Percentiles rank a stretch among this genome's conserved stretches.
These are phyloP conservation scores for Erannis defoliaria DNA, from an alignment of 2,888 invertebrate genomes.

Conservation along the genomic window DNA sequence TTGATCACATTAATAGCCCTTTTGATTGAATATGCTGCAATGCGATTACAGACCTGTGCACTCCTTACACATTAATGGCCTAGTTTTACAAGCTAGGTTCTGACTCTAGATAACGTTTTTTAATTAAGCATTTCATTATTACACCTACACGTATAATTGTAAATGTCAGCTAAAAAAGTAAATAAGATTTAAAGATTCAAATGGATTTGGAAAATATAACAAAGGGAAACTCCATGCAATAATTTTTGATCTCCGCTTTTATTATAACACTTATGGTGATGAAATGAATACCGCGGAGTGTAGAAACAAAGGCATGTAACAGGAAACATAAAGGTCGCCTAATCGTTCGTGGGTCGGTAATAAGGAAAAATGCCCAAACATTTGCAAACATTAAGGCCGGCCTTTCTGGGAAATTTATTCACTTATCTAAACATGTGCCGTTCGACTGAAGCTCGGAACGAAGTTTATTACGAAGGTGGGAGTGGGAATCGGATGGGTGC, in stretches of 20 bases:
- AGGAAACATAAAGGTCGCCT: slow-evolving; percentile 46
- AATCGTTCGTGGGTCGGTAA: slow-evolving; percentile 46
- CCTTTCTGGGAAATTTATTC: slow-evolving; percentile 41
- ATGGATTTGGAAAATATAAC: slow-evolving; percentile 17
- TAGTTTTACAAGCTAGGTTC: slow-evolving; percentile 12
- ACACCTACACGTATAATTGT: background rate
- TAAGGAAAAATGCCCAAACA: slow-evolving; percentile 45
- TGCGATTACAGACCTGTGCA: slow-evolving; percentile 41
- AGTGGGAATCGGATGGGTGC: slow-evolving; percentile 27
- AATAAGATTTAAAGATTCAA: slow-evolving; percentile 11
- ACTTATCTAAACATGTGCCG: slow-evolving; percentile 39
- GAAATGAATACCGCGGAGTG: slow-evolving; percentile 36
- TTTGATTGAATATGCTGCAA: slow-evolving; percentile 55
- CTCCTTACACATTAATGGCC: slow-evolving; percentile 25
- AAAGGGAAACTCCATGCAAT: slow-evolving; percentile 21
- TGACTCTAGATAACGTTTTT: slow-evolving; percentile 6
- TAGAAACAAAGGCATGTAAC: slow-evolving; percentile 40
- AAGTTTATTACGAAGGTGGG: slow-evolving; percentile 27
- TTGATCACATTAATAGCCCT: slow-evolving; percentile 63
- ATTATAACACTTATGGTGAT: slow-evolving; percentile 38
- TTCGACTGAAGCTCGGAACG: slow-evolving; percentile 24
- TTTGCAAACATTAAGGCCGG: slow-evolving; percentile 39
- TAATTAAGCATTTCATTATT: slow-evolving; percentile 10
- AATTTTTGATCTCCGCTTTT: slow-evolving; percentile 29
- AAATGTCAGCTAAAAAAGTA: background rate